Evolutionary conservation across 2,113 vertebrate genomes (phyloP).

Genomic region (Cyphomyrus discorhynchus): DNA sequence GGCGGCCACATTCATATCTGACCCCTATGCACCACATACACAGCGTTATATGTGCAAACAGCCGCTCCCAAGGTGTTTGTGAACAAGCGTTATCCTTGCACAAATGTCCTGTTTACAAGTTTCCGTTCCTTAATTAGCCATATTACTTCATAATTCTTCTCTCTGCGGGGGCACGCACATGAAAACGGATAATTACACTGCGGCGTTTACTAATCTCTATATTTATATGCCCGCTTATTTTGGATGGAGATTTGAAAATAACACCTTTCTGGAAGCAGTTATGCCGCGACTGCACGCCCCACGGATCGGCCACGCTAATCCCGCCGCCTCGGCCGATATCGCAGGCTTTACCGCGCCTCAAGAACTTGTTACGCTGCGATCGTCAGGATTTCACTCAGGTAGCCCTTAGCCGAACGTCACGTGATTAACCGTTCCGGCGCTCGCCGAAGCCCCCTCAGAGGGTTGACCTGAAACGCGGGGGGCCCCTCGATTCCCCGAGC

Average conservation of each 20-base stretch:
- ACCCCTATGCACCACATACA: slow-evolving; percentile 27
- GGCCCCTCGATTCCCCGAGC: not conserved
- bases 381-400: not conserved
- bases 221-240: slow-evolving; percentile 3
- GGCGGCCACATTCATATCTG: slow-evolving; percentile 30
- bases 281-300: not conserved
- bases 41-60: slow-evolving; percentile 30
- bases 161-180: not conserved
- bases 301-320: not conserved
- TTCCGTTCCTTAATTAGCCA: slow-evolving; percentile 10
- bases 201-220: not conserved
- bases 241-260: slow-evolving; percentile 1
- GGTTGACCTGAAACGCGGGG: not conserved
- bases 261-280: not conserved
- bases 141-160: slow-evolving; percentile 12
- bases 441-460: not conserved
- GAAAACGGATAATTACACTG: slow-evolving; percentile 5
- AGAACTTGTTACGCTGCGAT: not conserved
- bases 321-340: not conserved
- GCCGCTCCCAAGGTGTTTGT: not conserved
- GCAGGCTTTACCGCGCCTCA: not conserved
- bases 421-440: not conserved
- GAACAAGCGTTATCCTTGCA: not conserved
- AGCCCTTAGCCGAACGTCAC: not conserved
- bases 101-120: not conserved